phyloP scores from a whole-genome alignment of 2,888 invertebrate genomes.

The Psylliodes chrysocephalus region DNA sequence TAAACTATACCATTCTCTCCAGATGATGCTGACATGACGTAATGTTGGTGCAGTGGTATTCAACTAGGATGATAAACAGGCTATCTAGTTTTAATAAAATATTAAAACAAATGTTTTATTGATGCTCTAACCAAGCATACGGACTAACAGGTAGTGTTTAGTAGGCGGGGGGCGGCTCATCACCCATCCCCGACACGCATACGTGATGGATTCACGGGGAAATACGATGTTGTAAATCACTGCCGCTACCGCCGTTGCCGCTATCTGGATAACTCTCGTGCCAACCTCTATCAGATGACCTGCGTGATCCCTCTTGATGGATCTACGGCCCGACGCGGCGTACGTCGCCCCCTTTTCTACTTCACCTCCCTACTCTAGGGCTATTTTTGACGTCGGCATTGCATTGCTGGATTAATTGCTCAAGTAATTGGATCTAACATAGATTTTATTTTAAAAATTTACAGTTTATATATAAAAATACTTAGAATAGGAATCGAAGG shows the following conservation, averaged over 20 bases:
- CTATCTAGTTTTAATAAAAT: too few relatives aligned
- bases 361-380: not conserved
- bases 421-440: not conserved
- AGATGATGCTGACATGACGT: too few relatives aligned
- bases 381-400: conserved; percentile 8
- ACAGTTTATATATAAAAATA: too few relatives aligned
- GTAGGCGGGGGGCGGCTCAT: conserved; percentile 23
- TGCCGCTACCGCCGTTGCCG: conserved; percentile 40
- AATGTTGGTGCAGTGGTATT: too few relatives aligned
- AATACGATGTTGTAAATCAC: conserved; percentile 61
- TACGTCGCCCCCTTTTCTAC: conserved; percentile 35
- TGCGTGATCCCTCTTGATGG: conserved; percentile 60
- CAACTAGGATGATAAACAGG: too few relatives aligned
- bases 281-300: conserved; percentile 62
- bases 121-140: not conserved
- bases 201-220: conserved; percentile 60
- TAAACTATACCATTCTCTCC: too few relatives aligned
- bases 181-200: conserved; percentile 33
- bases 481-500: too few relatives aligned
- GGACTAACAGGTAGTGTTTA: conserved; percentile 12
- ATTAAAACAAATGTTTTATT: conserved; percentile 1
- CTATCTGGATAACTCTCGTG: conserved; percentile 60
- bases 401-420: conserved; percentile 5
- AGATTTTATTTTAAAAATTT: not conserved
- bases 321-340: conserved; percentile 49